Percentiles rank a stretch among this genome's conserved stretches.
phyloP scores from a whole-genome alignment of 1,140 invertebrate genomes.

The Lordiphosa stackelbergi region DNA sequence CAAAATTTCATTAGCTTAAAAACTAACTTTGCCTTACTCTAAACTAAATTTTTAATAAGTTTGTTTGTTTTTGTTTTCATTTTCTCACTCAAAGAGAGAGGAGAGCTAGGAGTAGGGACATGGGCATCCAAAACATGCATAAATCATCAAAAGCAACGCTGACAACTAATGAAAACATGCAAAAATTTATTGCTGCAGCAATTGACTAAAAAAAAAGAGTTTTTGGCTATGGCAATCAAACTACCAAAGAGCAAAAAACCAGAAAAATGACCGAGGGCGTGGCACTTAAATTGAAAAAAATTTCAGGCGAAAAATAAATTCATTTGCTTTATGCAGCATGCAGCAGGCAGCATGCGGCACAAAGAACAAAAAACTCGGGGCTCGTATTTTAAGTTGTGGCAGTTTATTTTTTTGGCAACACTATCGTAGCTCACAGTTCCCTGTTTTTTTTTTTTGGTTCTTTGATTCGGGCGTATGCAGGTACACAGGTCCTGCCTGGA shows the following conservation, averaged over 20 bases:
- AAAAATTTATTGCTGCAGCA: conserved; percentile 63
- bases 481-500: conserved; percentile 44
- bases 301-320: conserved; percentile 57
- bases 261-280: conserved; percentile 34
- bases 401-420: conserved; percentile 73
- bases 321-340: conserved; percentile 65
- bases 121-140: conserved; percentile 69
- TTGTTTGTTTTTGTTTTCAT: conserved; percentile 46
- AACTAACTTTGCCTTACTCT: conserved; percentile 56
- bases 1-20: conserved; percentile 65
- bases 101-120: conserved; percentile 8
- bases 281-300: conserved; percentile 68
- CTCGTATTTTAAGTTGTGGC: conserved; percentile 35
- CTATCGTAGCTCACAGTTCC: conserved; percentile 45
- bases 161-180: conserved; percentile 75
- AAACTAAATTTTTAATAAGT: conserved; percentile 67
- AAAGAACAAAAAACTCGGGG: background rate
- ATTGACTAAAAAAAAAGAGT: conserved; percentile 25
- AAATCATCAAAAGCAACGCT: conserved; percentile 72
- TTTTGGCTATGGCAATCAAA: conserved; percentile 20
- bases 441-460: conserved; percentile 16
- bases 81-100: conserved; percentile 21
- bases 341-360: too few relatives aligned
- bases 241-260: conserved; percentile 6
- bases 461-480: conserved; percentile 20